These are phyloP conservation scores for Telmatherina bonti DNA, from an alignment of 2,797 vertebrate genomes.

Conservation along the genomic window DNA sequence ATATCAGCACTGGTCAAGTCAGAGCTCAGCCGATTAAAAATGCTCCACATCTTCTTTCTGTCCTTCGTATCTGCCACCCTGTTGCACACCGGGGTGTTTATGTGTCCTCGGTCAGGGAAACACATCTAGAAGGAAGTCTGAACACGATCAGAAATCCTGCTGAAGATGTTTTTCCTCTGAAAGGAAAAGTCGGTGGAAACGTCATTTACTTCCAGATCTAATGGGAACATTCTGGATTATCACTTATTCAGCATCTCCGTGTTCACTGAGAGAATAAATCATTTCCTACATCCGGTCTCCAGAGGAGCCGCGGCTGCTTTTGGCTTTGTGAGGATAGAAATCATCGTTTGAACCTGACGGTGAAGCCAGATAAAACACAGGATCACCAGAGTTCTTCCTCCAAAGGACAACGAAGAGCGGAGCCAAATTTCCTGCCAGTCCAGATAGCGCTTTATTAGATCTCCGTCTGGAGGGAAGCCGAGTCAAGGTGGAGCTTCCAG, in stretches of 20 bases:
- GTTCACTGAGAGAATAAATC: not conserved
- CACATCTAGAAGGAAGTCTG: not conserved
- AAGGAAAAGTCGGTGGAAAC: not conserved
- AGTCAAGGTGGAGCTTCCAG: not conserved
- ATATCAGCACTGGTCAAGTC: slow-evolving; percentile 69
- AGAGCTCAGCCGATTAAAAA: slow-evolving; percentile 48
- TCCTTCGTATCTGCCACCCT: not conserved
- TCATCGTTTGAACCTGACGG: not conserved
- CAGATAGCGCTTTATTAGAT: slow-evolving; percentile 25
- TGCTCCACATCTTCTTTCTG: slow-evolving; percentile 2
- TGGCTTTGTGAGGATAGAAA: not conserved
- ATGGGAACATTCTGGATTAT: not conserved
- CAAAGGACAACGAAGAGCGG: slow-evolving; percentile 2
- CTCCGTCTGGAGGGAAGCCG: not conserved
- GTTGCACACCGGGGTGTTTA: not conserved
- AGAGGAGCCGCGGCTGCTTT: not conserved
- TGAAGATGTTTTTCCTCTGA: too few relatives aligned
- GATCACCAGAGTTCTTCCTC: not conserved
- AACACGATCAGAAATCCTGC: too few relatives aligned
- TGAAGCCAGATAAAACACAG: not conserved
- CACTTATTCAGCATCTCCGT: not conserved
- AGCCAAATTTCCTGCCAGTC: slow-evolving; percentile 27
- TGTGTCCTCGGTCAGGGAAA: not conserved
- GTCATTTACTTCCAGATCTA: not conserved
- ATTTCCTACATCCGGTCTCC: not conserved